Base-by-base conservation (phyloP, 2,113 vertebrate genomes). In the Hystrix brachyura region DNA sequence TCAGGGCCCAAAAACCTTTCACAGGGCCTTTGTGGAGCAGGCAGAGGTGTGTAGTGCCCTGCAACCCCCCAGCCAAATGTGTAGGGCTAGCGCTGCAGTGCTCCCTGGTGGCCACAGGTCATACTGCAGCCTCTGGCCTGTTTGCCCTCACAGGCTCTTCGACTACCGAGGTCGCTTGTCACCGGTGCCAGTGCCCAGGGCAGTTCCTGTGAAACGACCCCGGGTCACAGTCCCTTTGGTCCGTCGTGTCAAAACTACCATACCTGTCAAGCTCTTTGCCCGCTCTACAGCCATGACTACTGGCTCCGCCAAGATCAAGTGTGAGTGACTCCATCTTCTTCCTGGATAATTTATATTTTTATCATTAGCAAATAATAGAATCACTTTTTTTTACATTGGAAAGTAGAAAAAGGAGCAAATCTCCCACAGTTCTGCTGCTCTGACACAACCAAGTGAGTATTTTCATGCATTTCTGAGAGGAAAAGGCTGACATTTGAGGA, bases 161-260 rank as follows among this genome's bases (percentile, higher is more conserved):
- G 99, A 99, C 96, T 99, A 99, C 94, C 98, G 99, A 59, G 99
- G 99, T 87, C 98, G 99, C 60, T 99, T 99, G 57, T 99, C 99
- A 0, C 99, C 99, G 0, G 98, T 98, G 76, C 99, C 99, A 0
- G 98, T 98, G 78, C 99, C 99, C 64, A 98, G 99, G 59, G 99
- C 99, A 71, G 99, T 99, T 53, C 99, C 99, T 0, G 98, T 99
- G 96, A 99, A 99, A 97, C 99, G 99, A 79, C 99, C 99, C 0
- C 98, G 99, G 43, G 98, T 99, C 97, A 98, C 99, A 6, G 98
- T 99, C n/a, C 99, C 99, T 1, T 98, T 99, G 11, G 99, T 99
- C 21, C 98, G 99, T n/a, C 99, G 99, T 7, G 99, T 99, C 96
- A 99, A 99, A 98, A 98, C 98, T 19, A 96, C 99, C 0, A 98